These are phyloP conservation scores for Charina bottae DNA, from an alignment of 2,113 vertebrate genomes.

Conservation along the genomic window DNA sequence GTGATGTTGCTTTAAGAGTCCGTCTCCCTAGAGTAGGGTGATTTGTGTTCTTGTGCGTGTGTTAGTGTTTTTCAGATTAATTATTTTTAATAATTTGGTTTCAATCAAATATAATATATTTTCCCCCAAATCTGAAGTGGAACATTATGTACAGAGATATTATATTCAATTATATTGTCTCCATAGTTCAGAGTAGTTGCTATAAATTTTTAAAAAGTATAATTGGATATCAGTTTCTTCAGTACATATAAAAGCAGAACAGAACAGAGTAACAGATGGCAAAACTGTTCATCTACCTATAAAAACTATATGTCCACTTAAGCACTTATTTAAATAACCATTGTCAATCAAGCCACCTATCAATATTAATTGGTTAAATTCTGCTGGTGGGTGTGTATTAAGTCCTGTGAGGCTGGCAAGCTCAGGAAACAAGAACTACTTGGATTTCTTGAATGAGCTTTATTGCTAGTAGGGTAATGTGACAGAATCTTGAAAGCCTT, in stretches of 20 bases:
- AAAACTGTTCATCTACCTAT: neutral
- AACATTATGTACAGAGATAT: neutral
- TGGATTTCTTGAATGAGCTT: neutral
- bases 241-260: neutral
- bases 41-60: neutral
- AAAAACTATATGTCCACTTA: neutral
- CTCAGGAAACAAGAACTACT: neutral
- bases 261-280: neutral
- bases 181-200: neutral
- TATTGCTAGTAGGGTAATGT: neutral
- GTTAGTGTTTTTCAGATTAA: neutral
- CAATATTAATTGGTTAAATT: neutral
- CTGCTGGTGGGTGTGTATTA: neutral
- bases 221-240: neutral
- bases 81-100: neutral
- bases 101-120: conserved; percentile 9
- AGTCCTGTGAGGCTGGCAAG: neutral
- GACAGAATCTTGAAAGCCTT: neutral
- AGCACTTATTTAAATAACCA: neutral
- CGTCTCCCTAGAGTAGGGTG: neutral
- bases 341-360: neutral
- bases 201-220: conserved; percentile 10
- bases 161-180: neutral
- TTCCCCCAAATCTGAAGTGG: neutral
- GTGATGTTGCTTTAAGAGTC: neutral